Percentiles rank a stretch among this genome's conserved stretches.
These are phyloP conservation scores for Sminthurinus aureus DNA, from an alignment of 2,888 invertebrate species.

Conservation along the genomic window DNA sequence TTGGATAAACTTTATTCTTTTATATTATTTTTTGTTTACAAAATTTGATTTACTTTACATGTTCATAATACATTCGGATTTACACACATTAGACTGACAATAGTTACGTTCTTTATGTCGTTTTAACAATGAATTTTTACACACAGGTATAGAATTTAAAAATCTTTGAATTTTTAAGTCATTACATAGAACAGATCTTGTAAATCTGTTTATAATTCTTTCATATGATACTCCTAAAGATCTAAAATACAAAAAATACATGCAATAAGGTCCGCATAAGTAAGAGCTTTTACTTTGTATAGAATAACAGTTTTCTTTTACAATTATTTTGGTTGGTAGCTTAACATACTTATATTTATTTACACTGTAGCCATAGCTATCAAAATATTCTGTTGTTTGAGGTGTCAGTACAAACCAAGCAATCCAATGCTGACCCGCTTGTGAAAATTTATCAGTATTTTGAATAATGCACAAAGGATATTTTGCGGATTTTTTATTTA, in stretches of 20 bases:
- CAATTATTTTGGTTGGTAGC: background rate
- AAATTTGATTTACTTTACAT: background rate
- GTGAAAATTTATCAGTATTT: background rate
- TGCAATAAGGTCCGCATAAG: background rate
- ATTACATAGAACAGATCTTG: background rate
- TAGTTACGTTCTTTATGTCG: background rate
- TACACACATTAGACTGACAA: background rate
- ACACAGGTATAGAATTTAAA: background rate
- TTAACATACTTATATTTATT: background rate
- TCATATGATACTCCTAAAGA: background rate
- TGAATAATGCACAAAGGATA: background rate
- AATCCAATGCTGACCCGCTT: background rate
- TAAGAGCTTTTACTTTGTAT: background rate
- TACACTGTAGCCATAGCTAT: background rate
- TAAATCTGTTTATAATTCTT: background rate
- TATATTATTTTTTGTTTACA: background rate
- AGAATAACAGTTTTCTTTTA: background rate
- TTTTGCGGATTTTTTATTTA: background rate
- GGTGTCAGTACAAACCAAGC: background rate
- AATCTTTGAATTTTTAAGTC: background rate
- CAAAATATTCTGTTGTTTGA: background rate
- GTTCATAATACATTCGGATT: background rate
- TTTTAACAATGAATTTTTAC: background rate
- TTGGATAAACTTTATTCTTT: background rate
- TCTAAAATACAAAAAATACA: background rate